Conservation (phyloP, 1,140 invertebrate genomes). For the Lerema accius region DNA sequence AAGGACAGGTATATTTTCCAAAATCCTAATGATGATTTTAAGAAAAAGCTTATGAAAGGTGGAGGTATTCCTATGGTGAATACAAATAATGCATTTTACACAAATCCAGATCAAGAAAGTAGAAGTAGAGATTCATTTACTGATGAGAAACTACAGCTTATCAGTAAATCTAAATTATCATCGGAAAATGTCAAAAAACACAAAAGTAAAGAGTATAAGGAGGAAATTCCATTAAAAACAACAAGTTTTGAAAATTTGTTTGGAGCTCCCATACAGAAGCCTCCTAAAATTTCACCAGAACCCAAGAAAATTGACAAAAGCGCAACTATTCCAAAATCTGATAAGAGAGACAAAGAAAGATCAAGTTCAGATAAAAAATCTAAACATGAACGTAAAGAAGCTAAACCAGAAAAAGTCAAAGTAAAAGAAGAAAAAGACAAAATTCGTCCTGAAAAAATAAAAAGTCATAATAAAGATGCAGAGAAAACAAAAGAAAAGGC, state of each 20-base stretch:
- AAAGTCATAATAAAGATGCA: conserved; percentile 84
- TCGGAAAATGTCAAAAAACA: conserved; percentile 86
- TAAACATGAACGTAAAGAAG: conserved; percentile 83
- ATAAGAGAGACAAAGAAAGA: conserved; percentile 86
- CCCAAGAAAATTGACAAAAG: conserved; percentile 85
- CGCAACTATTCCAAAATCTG: conserved; percentile 75
- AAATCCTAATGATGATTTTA: conserved; percentile 95
- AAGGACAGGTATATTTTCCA: conserved; percentile 89
- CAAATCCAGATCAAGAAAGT: conserved; percentile 77
- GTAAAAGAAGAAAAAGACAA: conserved; percentile 84
- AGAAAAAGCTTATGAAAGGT: conserved; percentile 92
- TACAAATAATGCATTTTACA: conserved; percentile 69
- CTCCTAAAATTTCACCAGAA: conserved; percentile 86
- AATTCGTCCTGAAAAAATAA: conserved; percentile 85
- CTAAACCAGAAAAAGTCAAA: conserved; percentile 82
- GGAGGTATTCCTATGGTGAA: conserved; percentile 85
- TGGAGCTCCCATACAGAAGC: conserved; percentile 90
- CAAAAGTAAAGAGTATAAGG: conserved; percentile 85
- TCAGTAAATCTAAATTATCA: conserved; percentile 88
- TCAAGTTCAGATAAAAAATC: conserved; percentile 83
- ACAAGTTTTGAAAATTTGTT: conserved; percentile 91
- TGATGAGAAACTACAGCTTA: conserved; percentile 82
- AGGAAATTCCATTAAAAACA: conserved; percentile 84
- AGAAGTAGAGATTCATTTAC: conserved; percentile 80
- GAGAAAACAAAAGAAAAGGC: conserved; percentile 85